Evolutionary conservation across 2,113 vertebrate species (phyloP).

Genomic region (Eurystomus gularis): DNA sequence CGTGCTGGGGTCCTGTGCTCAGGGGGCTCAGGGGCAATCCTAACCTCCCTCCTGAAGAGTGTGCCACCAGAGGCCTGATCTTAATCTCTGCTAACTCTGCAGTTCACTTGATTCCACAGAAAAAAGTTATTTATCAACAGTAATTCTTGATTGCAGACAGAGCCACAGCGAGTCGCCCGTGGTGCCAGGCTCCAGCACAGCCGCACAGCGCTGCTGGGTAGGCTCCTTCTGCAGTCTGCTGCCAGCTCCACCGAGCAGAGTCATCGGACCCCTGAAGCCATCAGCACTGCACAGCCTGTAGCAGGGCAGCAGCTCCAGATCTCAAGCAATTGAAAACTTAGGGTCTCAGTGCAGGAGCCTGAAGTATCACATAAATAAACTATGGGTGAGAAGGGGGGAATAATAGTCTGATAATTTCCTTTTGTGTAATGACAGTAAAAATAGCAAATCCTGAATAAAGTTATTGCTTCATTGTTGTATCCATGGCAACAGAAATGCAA

Average conservation of each 20-base stretch:
- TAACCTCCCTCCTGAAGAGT: background rate
- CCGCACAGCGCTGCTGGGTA: background rate
- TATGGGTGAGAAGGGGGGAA: background rate
- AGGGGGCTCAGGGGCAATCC: background rate
- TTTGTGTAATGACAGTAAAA: slow-evolving; percentile 35
- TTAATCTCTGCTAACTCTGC: background rate
- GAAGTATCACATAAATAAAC: background rate
- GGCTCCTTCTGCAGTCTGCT: background rate
- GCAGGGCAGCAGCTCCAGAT: background rate
- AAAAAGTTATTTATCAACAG: background rate
- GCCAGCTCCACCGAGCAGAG: background rate
- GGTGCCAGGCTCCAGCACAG: background rate
- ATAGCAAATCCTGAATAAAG: slow-evolving; percentile 14
- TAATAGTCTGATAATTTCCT: background rate
- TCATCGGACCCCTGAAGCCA: accelerated
- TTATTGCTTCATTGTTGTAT: background rate
- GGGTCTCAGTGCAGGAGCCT: background rate
- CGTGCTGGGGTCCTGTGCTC: background rate
- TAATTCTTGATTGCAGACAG: background rate
- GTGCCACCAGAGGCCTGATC: background rate
- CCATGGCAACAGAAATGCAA: slow-evolving; percentile 33
- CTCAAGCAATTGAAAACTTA: accelerated
- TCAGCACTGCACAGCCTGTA: background rate
- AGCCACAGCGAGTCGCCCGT: accelerated
- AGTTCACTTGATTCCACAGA: background rate